These are phyloP conservation scores for Clistopyga incitator DNA, from an alignment of 2,888 invertebrate genomes.

Conservation along the genomic window DNA sequence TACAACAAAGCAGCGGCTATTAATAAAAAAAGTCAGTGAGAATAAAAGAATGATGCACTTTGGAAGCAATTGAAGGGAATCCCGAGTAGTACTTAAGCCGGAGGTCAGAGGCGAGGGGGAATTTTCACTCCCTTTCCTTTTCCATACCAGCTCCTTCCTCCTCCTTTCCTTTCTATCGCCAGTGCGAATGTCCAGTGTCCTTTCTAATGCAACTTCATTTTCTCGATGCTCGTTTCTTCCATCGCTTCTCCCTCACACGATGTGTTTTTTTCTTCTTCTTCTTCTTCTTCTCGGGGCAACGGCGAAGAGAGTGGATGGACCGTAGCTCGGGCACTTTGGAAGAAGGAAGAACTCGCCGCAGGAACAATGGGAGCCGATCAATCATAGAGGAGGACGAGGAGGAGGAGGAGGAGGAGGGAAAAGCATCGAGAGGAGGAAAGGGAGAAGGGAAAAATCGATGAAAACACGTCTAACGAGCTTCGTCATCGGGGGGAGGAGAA, in stretches of 20 bases:
- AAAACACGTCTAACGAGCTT: conserved; percentile 60
- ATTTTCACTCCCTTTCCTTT: too few species aligned
- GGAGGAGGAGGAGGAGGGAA: conserved; percentile 39
- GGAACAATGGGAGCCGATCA: conserved; percentile 64
- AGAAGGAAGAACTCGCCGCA: conserved; percentile 12
- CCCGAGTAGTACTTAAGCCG: too few species aligned
- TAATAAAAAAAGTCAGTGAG: too few species aligned
- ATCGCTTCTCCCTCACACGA: not conserved
- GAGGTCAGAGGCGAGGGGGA: too few species aligned
- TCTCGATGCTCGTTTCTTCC: not conserved
- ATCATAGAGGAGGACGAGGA: conserved; percentile 61
- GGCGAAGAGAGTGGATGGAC: conserved; percentile 9
- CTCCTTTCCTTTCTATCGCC: not conserved
- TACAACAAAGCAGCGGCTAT: too few species aligned
- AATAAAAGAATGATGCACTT: too few species aligned
- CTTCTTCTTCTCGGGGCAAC: not conserved
- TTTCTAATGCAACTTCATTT: not conserved
- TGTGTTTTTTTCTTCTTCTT: conserved; percentile 13
- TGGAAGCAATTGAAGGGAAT: too few species aligned
- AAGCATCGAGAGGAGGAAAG: conserved; percentile 4
- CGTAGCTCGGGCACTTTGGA: conserved; percentile 7
- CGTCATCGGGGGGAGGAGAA: conserved; percentile 38
- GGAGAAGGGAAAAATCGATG: conserved; percentile 41
- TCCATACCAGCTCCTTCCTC: not conserved
- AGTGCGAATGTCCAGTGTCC: not conserved